A percentile compares a stretch with the other conserved stretches of the same genome.
Evolutionary conservation across 2,888 invertebrate species (phyloP).

Genomic region (Andrena praecox): DNA sequence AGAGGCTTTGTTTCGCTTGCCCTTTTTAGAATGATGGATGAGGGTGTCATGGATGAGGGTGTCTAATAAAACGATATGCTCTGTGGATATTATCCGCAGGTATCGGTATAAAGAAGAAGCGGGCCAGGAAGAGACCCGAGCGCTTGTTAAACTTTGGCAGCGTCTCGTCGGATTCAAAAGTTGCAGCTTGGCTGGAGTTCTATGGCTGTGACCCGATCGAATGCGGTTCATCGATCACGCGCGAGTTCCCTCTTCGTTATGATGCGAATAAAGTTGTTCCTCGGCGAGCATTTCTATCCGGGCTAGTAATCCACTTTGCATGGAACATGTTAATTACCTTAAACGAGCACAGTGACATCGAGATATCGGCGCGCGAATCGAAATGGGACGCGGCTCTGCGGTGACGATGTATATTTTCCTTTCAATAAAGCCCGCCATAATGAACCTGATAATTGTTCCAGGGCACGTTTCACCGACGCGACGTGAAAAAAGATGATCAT

Average conservation of each 20-base stretch:
- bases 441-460: slow-evolving; percentile 35
- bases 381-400: background rate
- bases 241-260: background rate
- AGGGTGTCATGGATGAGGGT: slow-evolving; percentile 24
- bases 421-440: slow-evolving; percentile 13
- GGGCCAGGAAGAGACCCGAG: slow-evolving; percentile 2
- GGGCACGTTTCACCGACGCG: slow-evolving; percentile 19
- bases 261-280: background rate
- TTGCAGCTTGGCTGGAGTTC: slow-evolving; percentile 14
- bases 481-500: slow-evolving; percentile 27
- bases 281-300: background rate
- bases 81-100: slow-evolving; percentile 22
- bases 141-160: background rate
- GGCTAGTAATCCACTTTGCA: background rate
- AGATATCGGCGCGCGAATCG: slow-evolving; percentile 2
- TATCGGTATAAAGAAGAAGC: background rate
- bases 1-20: slow-evolving; percentile 7
- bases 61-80: slow-evolving; percentile 20
- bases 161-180: background rate
- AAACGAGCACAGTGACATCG: background rate
- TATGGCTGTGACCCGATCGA: background rate
- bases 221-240: slow-evolving; percentile 5
- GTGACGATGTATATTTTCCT: background rate
- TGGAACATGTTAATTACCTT: slow-evolving; percentile 26
- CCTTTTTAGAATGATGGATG: slow-evolving; percentile 33